Evolutionary conservation across 2,888 invertebrate genomes (phyloP), one percentile per base, ranked within the genome.

Genomic region (Orthonychiurus folsomi): DNA sequence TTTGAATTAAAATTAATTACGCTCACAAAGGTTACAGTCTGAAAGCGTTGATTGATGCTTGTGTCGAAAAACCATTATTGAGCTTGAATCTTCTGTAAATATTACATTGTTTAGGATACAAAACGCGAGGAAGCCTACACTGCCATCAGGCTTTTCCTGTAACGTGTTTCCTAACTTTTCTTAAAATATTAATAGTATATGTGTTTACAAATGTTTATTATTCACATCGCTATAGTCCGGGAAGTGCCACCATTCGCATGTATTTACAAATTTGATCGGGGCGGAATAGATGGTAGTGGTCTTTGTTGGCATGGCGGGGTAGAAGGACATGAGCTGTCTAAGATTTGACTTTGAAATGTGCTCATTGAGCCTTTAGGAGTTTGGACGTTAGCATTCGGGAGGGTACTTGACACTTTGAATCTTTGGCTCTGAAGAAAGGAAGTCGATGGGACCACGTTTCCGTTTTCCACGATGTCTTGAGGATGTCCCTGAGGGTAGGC

Each of bases 241-340:
- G n/a, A n/a, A n/a, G n/a, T n/a, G n/a, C n/a, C n/a, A n/a, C n/a
- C n/a, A n/a, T n/a, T n/a, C n/a, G n/a, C n/a, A n/a, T n/a, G n/a
- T n/a, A n/a, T n/a, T 37, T 37, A 15, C 37, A 37, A 5, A 37
- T 37, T 37, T 25, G 63, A 55, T 60, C 62, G 63, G 2, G 63
- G 61, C n/a, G 69, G 69, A 60, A 69, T 68, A n/a, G 69, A 66
- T 18, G 69, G 69, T 37, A 69, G 54, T 23, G 69, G 69, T 24
- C 69, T 62, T 58, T 66, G 59, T 48, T 59, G 59, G 25, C 12
- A 59, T 21, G 57, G 26, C 12, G 57, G 57, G 5, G 57, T 25
- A 26, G 3, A 3, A 3, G 55, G 15, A 24, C 15, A 20, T 5
- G 18, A 25, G 20, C 5, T 12, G 55, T 56, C 23, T 5, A 27